These are phyloP conservation scores for Menidia beryllina DNA, from an alignment of 2,113 vertebrate species.

Conservation along the genomic window DNA sequence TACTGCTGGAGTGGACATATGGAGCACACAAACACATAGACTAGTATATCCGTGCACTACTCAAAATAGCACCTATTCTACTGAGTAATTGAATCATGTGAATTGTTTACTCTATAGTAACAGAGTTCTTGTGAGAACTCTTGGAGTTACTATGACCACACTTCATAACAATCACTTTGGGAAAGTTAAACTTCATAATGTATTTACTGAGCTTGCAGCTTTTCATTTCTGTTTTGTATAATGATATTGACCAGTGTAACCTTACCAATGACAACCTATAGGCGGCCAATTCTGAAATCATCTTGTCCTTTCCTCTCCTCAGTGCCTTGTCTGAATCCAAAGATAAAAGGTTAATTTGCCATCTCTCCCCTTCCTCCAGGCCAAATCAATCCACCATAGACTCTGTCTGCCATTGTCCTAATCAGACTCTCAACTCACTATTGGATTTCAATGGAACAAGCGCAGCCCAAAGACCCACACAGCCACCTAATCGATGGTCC, in stretches of 20 bases:
- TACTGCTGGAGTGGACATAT: constrained; percentile 55
- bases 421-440: constrained; percentile 72
- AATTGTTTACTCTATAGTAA: constrained; percentile 50
- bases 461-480: constrained; percentile 66
- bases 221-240: background rate
- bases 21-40: constrained; percentile 22
- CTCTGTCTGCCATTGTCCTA: constrained; percentile 68
- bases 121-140: constrained; percentile 38
- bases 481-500: constrained; percentile 65
- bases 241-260: background rate
- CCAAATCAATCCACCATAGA: constrained; percentile 68
- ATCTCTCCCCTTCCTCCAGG: constrained; percentile 61
- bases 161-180: constrained; percentile 13
- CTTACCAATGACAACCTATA: background rate
- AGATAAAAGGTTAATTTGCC: constrained; percentile 74
- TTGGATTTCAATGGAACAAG: constrained; percentile 75
- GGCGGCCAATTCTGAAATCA: background rate
- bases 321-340: constrained; percentile 44
- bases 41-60: background rate
- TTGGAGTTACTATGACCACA: constrained; percentile 31
- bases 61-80: constrained; percentile 35
- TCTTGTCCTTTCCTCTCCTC: background rate
- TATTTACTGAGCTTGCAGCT: background rate
- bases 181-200: background rate
- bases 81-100: constrained; percentile 62